Evolutionary conservation across 2,888 invertebrate species (phyloP).

Genomic region (Ditylenchus weischeri): DNA sequence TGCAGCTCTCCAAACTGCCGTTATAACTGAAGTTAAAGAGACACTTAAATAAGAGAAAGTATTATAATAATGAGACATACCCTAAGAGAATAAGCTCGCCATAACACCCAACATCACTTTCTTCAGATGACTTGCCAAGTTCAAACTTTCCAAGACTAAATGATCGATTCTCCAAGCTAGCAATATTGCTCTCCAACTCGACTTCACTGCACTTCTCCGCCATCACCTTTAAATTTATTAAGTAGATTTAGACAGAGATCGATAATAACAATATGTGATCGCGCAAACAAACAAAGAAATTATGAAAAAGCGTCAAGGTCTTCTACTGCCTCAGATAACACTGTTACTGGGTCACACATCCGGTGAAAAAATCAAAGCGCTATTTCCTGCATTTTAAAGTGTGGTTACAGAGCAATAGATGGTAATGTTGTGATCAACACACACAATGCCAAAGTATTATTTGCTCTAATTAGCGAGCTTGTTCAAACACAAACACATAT

Average conservation of each 20-base stretch:
- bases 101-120: constrained; percentile 30
- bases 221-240: constrained; percentile 4
- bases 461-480: too few relatives aligned
- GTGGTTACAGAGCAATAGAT: too few relatives aligned
- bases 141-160: constrained; percentile 14
- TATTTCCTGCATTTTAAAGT: too few relatives aligned
- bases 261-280: background rate
- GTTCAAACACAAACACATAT: too few relatives aligned
- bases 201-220: background rate
- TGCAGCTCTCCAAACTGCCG: constrained; percentile 38
- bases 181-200: constrained; percentile 4
- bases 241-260: background rate
- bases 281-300: too few relatives aligned
- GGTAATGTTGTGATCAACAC: too few relatives aligned
- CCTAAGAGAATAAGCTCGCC: constrained; percentile 54
- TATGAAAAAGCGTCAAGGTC: too few relatives aligned
- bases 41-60: background rate
- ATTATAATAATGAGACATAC: constrained; percentile 22
- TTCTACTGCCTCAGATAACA: too few relatives aligned
- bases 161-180: constrained; percentile 1
- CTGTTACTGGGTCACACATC: too few relatives aligned
- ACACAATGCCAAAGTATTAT: too few relatives aligned
- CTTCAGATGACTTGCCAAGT: constrained; percentile 13
- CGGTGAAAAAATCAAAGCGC: too few relatives aligned
- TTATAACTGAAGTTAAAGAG: constrained; percentile 38